A percentile compares a stretch with the other conserved stretches of the same genome.
Conservation (phyloP, 2,113 vertebrate species). For the Nipponia nippon region DNA sequence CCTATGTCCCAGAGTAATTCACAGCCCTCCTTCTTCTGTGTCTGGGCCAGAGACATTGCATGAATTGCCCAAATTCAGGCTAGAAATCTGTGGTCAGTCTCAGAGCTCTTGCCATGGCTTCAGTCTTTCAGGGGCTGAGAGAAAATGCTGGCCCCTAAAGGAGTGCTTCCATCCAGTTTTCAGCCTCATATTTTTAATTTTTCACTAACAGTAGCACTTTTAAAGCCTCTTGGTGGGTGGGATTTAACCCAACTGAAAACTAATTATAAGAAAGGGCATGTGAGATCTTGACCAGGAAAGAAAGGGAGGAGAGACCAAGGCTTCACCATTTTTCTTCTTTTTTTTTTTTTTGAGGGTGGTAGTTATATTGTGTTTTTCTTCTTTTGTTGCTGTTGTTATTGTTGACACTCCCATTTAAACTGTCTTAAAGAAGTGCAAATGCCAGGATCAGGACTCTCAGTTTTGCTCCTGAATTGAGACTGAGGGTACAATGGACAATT, state of each 20-base stretch:
- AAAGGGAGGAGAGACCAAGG: neutral
- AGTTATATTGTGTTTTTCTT: neutral
- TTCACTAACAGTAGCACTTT: neutral
- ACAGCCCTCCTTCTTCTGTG: neutral
- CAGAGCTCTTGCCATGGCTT: neutral
- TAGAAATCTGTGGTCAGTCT: neutral
- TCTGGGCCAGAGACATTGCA: neutral
- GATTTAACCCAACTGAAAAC: neutral
- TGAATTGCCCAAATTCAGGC: neutral
- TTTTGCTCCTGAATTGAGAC: neutral
- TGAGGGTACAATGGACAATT: neutral
- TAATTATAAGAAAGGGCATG: neutral
- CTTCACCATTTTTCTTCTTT: rapidly evolving
- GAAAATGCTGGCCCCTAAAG: neutral
- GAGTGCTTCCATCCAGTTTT: neutral
- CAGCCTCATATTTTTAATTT: neutral
- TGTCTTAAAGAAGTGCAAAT: neutral
- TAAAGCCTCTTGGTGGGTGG: neutral
- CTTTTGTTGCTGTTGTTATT: neutral
- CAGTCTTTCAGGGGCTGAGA: neutral
- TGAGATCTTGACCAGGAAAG: neutral
- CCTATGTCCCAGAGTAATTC: neutral
- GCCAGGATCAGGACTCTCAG: neutral
- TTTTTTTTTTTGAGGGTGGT: neutral
- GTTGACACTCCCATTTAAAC: neutral